Evolutionary conservation across 2,888 invertebrate species (phyloP).

Genomic region (Strigamia transsilvanica): DNA sequence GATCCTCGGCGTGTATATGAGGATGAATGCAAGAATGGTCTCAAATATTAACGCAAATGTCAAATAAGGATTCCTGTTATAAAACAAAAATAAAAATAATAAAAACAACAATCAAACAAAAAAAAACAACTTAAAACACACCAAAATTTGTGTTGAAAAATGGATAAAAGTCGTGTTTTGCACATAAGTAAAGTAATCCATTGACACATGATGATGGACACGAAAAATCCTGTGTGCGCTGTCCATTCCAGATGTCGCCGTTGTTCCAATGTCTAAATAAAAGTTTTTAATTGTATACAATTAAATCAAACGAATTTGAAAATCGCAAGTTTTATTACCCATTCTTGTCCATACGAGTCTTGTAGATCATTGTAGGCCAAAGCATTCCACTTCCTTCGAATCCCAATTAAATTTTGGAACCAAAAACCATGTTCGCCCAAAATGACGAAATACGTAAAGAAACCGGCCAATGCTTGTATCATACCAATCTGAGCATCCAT

Average conservation of each 20-base stretch:
- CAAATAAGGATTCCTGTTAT: constrained; percentile 54
- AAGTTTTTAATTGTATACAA: not conserved
- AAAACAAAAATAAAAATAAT: not conserved
- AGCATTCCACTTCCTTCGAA: constrained; percentile 56
- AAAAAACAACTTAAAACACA: not conserved
- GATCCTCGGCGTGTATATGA: constrained; percentile 56
- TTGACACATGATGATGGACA: constrained; percentile 56
- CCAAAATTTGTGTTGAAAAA: constrained; percentile 55
- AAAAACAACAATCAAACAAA: constrained; percentile 2
- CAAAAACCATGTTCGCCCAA: constrained; percentile 58
- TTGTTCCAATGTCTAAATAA: constrained; percentile 55
- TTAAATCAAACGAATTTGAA: not conserved
- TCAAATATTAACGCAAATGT: constrained; percentile 56
- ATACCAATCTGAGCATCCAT: constrained; percentile 57
- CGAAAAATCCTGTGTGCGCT: constrained; percentile 56
- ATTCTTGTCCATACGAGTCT: constrained; percentile 57
- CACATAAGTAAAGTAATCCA: constrained; percentile 56
- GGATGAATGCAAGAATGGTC: constrained; percentile 54
- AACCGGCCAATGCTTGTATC: constrained; percentile 57
- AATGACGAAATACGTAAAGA: constrained; percentile 57
- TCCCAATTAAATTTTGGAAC: constrained; percentile 55
- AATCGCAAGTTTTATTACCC: constrained; percentile 54
- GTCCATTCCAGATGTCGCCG: constrained; percentile 56
- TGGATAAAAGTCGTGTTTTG: constrained; percentile 53
- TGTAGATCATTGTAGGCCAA: constrained; percentile 55